Evolutionary conservation across 2,113 vertebrate species (phyloP), one percentile per base, ranked within the genome.

Genomic region (Lepus europaeus): DNA sequence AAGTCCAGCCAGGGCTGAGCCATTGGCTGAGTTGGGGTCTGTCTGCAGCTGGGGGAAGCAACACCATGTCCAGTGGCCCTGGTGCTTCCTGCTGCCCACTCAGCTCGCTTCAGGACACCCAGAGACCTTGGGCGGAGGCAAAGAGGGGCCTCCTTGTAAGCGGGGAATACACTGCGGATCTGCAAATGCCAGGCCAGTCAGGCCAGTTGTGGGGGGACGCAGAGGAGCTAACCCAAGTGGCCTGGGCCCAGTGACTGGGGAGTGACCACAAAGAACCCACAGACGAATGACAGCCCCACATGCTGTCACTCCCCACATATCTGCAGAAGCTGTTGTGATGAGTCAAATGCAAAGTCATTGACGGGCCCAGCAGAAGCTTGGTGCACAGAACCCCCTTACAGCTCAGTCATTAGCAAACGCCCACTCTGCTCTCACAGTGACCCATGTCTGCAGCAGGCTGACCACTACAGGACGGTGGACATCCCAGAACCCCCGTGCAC

Each of bases 331-430:
- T 39, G 13, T 70, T 69, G 31, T 73, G 61, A 63, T 90, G 29
- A 77, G 25, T 72, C 80, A 91, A 76, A 89, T 59, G 61, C 53
- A 45, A 10, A 79, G 77, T 84, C 82, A 49, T 73, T 85, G 25
- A 17, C 31, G 63, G 51, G 59, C 81, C 69, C 59, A 59, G 5
- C 7, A 72, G 74, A 93, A 93, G 36, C 14, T 70, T 23, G 59
- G 59, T 14, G 1, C 76, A 10, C 69, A 33, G 59, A 87, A 56
- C 5, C 49, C 23, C 49, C 25, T 63, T 45, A n/a, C 19, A 31
- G 61, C 85, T 31, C 73, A 3, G 13, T 72, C 88, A 82, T 72
- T 70, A 19, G 0, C 13, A 9, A 45, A 45, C 45, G 7, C 39
- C 29, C 8, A 0, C 51, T 39, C 66, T 6, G 0, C 61, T 56